Evolutionary conservation across 1,140 invertebrate genomes (phyloP), one percentile per base, ranked within the genome.

Genomic region (Protaetia brevitarsis): DNA sequence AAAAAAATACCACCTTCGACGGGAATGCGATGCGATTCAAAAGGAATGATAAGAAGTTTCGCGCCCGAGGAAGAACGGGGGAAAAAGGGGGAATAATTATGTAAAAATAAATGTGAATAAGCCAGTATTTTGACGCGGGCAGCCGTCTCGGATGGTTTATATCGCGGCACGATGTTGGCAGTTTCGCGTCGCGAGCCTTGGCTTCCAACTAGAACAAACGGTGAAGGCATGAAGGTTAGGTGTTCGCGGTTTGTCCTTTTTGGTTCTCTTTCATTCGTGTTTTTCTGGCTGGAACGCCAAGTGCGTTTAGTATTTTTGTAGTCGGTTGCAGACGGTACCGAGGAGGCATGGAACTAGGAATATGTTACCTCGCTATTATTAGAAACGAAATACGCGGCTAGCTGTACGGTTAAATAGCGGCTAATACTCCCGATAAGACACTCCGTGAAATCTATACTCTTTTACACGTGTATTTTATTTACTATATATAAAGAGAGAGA

Each of bases 171-270:
- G 10, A 10, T 23, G 41, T 23, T 51, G 19, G 13, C 41, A 51
- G 13, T 23, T 10, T 51, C 21, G 21, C 19, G 41, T 26, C 41
- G 41, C 41, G 41, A 8, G 4, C 13, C 19, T 23, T 23, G 34
- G 41, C 41, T 51, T 51, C 41, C 41, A 51, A 51, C 41, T 51
- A 51, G 41, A 51, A 51, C 41, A 51, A 51, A 51, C 26, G 41
- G 41, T 21, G 19, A 51, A 51, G 41, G 41, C 41, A 51, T 51
- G 41, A 51, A 51, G 41, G 41, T 51, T 51, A 51, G 41, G 41
- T 51, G 41, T 51, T 51, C 26, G 41, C 41, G 41, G 13, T 23
- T 51, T 23, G 19, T 51, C 41, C 41, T 51, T 51, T 51, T 51
- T 51, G 41, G 41, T 51, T 23, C 26, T n/a, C n/a, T 19, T 51